Evolutionary conservation across 2,888 invertebrate genomes (phyloP), one percentile per base, ranked within the genome.

Genomic region (Diaphora mendica): DNA sequence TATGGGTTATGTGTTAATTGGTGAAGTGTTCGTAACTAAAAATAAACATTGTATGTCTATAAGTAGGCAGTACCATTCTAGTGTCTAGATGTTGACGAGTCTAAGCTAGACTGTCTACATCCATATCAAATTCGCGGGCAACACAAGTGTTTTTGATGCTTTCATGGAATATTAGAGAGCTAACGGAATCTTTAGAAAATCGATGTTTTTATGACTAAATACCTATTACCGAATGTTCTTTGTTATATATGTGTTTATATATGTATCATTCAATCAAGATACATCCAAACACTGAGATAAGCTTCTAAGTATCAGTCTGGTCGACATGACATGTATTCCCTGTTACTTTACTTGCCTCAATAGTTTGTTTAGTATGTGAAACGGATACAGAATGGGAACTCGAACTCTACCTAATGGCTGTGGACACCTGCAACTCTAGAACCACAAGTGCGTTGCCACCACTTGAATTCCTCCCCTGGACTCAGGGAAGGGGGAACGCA

Each of bases 21-120:
- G 72, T 78, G 73, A 74, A 81, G 82, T 79, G 86, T 89, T 91
- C 88, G 90, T 86, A 80, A 79, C 87, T 91, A 89, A 88, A 88
- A 88, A 90, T 90, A 90, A 85, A 82, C 70, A 73, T 33, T 69
- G 44, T 79, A 71, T 77, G 83, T 85, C 77, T 79, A 62, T 62
- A 44, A 83, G 73, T 65, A 79, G 76, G 85, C 80, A 76, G 78
- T 85, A 82, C 81, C 77, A 73, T 81, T 88, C 86, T 88, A 88
- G 87, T 87, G 85, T 82, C 81, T 75, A 79, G 73, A 85, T 86
- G 87, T 89, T 86, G 85, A 82, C 74, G 74, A 79, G 88, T 88
- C 86, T 89, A 88, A 87, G 84, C 86, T 76, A 55, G 78, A 77
- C 78, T 74, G 68, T 76, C 65, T 70, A 76, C 71, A 39, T 72